Evolutionary conservation across 23 tunicate genomes (phyloP), one percentile per base, ranked within the genome.

Genomic region (Botrylloides violaceus): DNA sequence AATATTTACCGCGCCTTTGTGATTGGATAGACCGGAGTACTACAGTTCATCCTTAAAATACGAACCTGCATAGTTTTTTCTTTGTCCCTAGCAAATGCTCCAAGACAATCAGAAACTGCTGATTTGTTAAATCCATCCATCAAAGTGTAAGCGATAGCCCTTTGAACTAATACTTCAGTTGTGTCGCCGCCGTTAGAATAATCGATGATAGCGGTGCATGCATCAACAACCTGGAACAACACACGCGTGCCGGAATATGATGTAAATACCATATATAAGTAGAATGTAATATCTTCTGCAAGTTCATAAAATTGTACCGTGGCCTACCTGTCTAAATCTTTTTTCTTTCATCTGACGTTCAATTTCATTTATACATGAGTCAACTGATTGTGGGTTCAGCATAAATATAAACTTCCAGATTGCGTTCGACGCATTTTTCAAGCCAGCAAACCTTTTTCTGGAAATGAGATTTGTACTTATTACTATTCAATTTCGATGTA

Each of bases 21-120:
- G n/a, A n/a, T n/a, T 48, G 19, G 18, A 48, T 15, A 19, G 56
- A 15, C 56, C 18, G 19, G 19, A 19, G n/a, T n/a, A n/a, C n/a
- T n/a, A n/a, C n/a, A n/a, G n/a, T n/a, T n/a, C n/a, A n/a, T n/a
- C 26, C n/a, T n/a, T n/a, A n/a, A n/a, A n/a, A 71, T 30, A 34
- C 28, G 29, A 20, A 85, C 94, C 77, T 79, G 73, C 4, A 87
- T 63, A 1, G 86, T 76, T 2, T 58, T 65, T n/a, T 80, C 86
- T 76, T 87, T 87, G 66, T 87, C 86, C 56, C 76, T 87, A 50
- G 80, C 75, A 36, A 61, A 87, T 3, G 95, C 95, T 28, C 95
- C 81, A 6, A 87, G 74, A 60, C 80, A 87, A 70, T 87, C 95
- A 25, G 95, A 50, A 28, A 87, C 80, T 6, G 95, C 95, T 50